A percentile compares a stretch with the other conserved stretches of the same genome.
Conservation (phyloP, 1,140 invertebrate genomes). For the Trachelipus rathkii region DNA sequence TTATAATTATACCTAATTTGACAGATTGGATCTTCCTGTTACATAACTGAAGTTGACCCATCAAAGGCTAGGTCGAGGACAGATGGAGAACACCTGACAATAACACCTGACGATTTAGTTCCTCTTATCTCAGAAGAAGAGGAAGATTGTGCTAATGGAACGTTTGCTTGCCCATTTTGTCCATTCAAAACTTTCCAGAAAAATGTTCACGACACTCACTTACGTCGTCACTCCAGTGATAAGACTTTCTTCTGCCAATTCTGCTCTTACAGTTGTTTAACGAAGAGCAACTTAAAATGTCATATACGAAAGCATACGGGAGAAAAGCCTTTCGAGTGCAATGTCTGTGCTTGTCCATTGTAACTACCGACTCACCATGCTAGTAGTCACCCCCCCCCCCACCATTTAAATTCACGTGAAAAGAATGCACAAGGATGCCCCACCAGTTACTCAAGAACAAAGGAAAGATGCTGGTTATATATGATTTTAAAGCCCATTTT, state of each 20-base stretch:
- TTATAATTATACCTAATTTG: background rate
- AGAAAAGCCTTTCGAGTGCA: constrained; percentile 85
- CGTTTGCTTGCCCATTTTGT: background rate
- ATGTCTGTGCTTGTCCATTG: constrained; percentile 37
- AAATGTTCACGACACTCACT: background rate
- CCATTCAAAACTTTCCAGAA: background rate
- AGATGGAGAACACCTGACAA: background rate
- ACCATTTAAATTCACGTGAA: constrained; percentile 38
- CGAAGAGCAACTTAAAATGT: constrained; percentile 28
- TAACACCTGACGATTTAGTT: background rate
- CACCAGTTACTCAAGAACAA: background rate
- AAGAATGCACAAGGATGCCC: background rate
- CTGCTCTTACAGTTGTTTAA: constrained; percentile 1
- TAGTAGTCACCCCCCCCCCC: too few species aligned
- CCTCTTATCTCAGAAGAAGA: background rate
- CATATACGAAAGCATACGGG: constrained; percentile 89
- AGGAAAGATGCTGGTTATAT: too few species aligned
- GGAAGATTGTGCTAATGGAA: background rate
- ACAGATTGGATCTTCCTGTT: background rate
- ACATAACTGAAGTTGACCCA: background rate
- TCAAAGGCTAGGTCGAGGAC: background rate
- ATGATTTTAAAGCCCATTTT: too few species aligned
- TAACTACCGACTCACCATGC: constrained; percentile 38
- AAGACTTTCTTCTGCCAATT: constrained; percentile 6
- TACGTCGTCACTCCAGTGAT: background rate